Conservation (phyloP, 2,888 invertebrate genomes). For the Mesorhabditis belari region DNA sequence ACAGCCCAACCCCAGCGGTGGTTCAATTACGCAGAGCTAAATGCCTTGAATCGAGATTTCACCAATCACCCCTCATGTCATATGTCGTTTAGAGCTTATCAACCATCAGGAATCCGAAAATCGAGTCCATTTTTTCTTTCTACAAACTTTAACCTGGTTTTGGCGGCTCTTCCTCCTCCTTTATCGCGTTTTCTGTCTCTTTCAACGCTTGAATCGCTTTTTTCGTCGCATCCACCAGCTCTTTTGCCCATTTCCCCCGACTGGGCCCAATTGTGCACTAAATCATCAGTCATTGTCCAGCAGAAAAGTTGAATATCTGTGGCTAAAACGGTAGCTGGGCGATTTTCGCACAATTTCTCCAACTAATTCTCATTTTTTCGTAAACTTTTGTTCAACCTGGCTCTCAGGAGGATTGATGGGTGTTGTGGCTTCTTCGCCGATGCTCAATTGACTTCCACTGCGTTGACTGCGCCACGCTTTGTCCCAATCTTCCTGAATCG, state of each 20-base stretch:
- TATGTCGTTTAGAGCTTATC: too few relatives aligned
- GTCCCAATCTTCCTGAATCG: not conserved
- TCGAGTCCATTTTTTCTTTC: too few relatives aligned
- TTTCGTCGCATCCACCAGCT: slow-evolving; percentile 33
- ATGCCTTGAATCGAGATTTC: too few relatives aligned
- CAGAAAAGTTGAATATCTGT: too few relatives aligned
- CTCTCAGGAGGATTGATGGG: not conserved
- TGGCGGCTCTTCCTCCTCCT: slow-evolving; percentile 8
- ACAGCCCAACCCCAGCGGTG: too few relatives aligned
- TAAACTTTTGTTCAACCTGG: too few relatives aligned
- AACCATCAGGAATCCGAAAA: too few relatives aligned
- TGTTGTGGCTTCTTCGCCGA: not conserved
- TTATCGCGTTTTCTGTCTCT: slow-evolving; percentile 24
- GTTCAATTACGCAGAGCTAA: too few relatives aligned
- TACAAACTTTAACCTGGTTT: too few relatives aligned
- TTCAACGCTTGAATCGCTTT: slow-evolving; percentile 26
- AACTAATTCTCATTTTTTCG: too few relatives aligned
- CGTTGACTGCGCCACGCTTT: not conserved
- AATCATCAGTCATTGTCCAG: not conserved
- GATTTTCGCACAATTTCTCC: not conserved
- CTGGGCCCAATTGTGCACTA: slow-evolving; percentile 47
- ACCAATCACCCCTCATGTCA: too few relatives aligned
- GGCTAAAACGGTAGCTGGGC: slow-evolving; percentile 1
- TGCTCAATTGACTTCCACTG: not conserved
- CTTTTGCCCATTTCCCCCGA: slow-evolving; percentile 48